phyloP scores from a whole-genome alignment of 2,797 vertebrate genomes.

The Phaenicophaeus curvirostris region DNA sequence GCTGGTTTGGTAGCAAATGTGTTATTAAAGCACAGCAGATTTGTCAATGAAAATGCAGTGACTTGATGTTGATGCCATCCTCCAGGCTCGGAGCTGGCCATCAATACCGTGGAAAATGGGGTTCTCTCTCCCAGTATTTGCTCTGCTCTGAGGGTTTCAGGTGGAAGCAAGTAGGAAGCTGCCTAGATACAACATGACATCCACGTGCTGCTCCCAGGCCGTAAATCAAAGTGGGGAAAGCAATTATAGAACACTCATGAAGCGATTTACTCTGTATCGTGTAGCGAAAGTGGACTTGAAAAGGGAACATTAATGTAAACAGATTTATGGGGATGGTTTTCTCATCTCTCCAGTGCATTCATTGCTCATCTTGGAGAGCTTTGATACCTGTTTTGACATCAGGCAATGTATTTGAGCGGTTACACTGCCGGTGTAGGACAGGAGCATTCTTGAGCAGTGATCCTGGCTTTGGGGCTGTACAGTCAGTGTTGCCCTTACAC shows the following conservation, averaged over 20 bases:
- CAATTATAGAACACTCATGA: neutral
- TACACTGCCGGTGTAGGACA: neutral
- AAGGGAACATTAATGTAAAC: neutral
- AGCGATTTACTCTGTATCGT: neutral
- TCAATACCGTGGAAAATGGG: neutral
- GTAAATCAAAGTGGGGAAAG: neutral
- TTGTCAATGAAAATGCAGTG: neutral
- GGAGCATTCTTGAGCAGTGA: neutral
- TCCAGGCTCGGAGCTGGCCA: neutral
- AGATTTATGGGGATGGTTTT: conserved; percentile 17
- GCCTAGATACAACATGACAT: neutral
- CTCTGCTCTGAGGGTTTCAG: neutral
- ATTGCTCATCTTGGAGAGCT: neutral
- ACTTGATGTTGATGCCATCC: neutral
- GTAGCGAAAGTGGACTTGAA: neutral
- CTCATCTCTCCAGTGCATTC: neutral
- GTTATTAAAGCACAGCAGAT: neutral
- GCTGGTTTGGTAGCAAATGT: neutral
- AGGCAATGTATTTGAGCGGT: neutral
- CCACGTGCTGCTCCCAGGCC: neutral
- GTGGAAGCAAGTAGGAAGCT: neutral
- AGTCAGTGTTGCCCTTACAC: neutral
- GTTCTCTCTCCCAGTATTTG: neutral
- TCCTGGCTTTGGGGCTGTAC: neutral
- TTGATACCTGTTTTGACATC: neutral